These are phyloP conservation scores for Eristalis arbustorum DNA, from an alignment of 2,888 invertebrate species.

Conservation along the genomic window DNA sequence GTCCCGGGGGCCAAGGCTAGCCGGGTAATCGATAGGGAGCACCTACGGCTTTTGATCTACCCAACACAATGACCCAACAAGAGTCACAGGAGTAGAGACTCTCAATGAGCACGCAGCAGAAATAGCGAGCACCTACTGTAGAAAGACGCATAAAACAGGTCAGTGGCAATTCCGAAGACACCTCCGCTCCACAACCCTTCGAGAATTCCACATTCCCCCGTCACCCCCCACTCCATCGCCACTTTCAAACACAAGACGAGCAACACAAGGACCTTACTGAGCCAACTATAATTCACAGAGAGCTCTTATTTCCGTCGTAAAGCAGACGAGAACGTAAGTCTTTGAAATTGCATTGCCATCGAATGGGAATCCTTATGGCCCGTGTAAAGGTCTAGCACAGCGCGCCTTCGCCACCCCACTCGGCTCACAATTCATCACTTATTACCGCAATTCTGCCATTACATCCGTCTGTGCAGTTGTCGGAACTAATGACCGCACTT, in stretches of 20 bases:
- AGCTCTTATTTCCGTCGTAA: not conserved
- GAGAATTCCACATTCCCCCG: too few species aligned
- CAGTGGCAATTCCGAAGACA: too few species aligned
- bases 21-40: too few species aligned
- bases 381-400: not conserved
- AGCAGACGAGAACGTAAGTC: not conserved
- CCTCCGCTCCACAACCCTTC: too few species aligned
- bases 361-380: not conserved
- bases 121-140: too few species aligned
- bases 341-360: not conserved
- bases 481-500: not conserved
- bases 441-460: not conserved
- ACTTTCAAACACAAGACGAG: not conserved
- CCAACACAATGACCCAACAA: too few species aligned
- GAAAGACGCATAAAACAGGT: too few species aligned
- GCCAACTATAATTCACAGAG: not conserved
- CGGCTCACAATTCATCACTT: not conserved
- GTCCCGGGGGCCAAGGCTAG: too few species aligned
- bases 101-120: too few species aligned
- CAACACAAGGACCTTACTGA: not conserved
- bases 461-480: not conserved
- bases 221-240: not conserved
- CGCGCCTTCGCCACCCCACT: not conserved
- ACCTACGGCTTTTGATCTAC: too few species aligned
- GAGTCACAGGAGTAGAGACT: too few species aligned